Base-by-base conservation (phyloP, 2,888 invertebrate species). In the Creontiades dilutus region DNA sequence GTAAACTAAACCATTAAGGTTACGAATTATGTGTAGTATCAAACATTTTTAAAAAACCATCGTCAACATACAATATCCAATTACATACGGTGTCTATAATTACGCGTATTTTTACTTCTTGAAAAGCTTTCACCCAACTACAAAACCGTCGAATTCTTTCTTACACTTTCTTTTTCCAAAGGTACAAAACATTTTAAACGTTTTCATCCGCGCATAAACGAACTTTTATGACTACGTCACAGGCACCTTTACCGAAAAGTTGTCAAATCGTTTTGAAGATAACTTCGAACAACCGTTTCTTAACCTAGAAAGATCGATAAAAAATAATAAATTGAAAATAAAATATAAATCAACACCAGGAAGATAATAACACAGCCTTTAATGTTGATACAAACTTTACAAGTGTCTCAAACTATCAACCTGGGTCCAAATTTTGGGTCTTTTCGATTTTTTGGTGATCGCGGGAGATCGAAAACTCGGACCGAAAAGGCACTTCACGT, bases 401-500 rank as follows among this genome's bases (percentile, higher is more conserved):
- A 28, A 27, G 14, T 46, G 27, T 16, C 16, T 46, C 78, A 46
- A 78, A 7, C 16, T 46, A 12, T 78, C 78, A 47, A 68, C 68
- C 68, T 68, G 68, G 68, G 23, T 23, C 19, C 68, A 68, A 68
- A 68, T 19, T 68, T 68, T 19, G 68, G 68, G 68, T 68, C 68
- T 3, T 68, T 14, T 52, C 16, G 52, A 48, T 37, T 37, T 37
- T 37, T n/a, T 57, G 16, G 57, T 7, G 57, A 57, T n/a, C 57
- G n/a, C 5, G 19, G 19, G 27, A 3, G 27, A 23, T 23, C 19
- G 19, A 12, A 23, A 68, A 23, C 23, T 68, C 23, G 23, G 23
- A 68, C 68, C 61, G 61, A 61, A 76, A 78, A 78, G 78, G 78
- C 78, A 78, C 78, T 78, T 78, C 78, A 78, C 37, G 78, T n/a